phyloP scores from a whole-genome alignment of 1,140 invertebrate species.

The Zelostemma sp. region DNA sequence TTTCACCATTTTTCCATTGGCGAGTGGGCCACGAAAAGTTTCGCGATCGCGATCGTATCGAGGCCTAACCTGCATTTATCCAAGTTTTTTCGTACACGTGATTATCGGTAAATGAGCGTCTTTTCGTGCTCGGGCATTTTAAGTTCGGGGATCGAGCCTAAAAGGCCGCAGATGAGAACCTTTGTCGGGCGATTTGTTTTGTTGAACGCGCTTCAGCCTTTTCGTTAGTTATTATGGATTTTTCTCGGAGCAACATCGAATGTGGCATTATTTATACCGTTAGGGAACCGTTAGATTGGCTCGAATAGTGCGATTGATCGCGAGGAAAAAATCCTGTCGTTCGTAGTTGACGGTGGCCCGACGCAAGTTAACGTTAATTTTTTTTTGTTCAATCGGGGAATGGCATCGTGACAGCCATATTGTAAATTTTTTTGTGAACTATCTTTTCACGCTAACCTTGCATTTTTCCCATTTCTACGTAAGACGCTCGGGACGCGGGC shows the following conservation, averaged over 20 bases:
- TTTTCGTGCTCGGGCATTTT: conserved; percentile 14
- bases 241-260: conserved; percentile 14
- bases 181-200: conserved; percentile 50
- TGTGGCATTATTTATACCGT: conserved; percentile 18
- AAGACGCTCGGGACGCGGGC: background rate
- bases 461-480: conserved; percentile 8
- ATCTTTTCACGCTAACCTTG: conserved; percentile 33
- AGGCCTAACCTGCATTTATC: conserved; percentile 51
- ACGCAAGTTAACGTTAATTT: conserved; percentile 16
- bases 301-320: conserved; percentile 28
- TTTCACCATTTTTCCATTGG: conserved; percentile 51
- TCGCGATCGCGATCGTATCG: conserved; percentile 14
- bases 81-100: conserved; percentile 48
- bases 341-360: conserved; percentile 6
- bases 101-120: conserved; percentile 39
- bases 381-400: conserved; percentile 19
- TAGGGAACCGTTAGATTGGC: conserved; percentile 24
- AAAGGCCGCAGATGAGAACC: conserved; percentile 12
- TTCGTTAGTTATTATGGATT: conserved; percentile 36
- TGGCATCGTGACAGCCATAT: conserved; percentile 49
- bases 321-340: conserved; percentile 7
- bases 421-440: conserved; percentile 42
- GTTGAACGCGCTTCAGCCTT: conserved; percentile 34
- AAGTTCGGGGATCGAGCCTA: background rate
- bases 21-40: conserved; percentile 19